A percentile compares a stretch with the other conserved stretches of the same genome.
phyloP scores from a whole-genome alignment of 2,888 invertebrate genomes.

The Eilema sororculum region DNA sequence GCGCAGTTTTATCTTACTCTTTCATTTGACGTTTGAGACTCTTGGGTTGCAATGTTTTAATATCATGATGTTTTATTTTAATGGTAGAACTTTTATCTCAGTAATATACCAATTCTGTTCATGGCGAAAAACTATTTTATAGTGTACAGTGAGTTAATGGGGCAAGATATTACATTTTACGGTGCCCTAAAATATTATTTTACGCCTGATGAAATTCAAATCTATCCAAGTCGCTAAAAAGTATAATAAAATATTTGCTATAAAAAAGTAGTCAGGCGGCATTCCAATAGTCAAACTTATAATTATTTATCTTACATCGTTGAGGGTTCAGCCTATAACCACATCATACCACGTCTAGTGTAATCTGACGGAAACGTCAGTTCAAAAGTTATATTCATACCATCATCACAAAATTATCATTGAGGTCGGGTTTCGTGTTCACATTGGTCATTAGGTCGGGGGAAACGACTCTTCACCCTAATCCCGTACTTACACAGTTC shows the following conservation, averaged over 20 bases:
- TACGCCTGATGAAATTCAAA: conserved; percentile 20
- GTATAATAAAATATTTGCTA: neutral
- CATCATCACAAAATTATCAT: too few relatives aligned
- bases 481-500: too few relatives aligned
- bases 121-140: neutral
- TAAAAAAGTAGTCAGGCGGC: neutral
- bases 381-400: too few relatives aligned
- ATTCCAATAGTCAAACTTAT: neutral
- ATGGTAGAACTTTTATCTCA: neutral
- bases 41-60: conserved; percentile 62
- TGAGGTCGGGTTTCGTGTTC: too few relatives aligned
- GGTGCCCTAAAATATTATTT: neutral
- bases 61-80: conserved; percentile 8
- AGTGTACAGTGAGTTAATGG: too few relatives aligned
- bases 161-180: neutral
- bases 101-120: neutral
- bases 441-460: too few relatives aligned
- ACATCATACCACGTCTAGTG: too few relatives aligned
- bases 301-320: too few relatives aligned
- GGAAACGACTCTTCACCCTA: too few relatives aligned
- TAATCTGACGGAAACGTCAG: too few relatives aligned
- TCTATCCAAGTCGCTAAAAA: conserved; percentile 15
- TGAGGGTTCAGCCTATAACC: too few relatives aligned
- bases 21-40: conserved; percentile 65
- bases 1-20: conserved; percentile 62